Evolutionary conservation across 2,113 vertebrate species (phyloP).

Genomic region (Circaetus cinerascens): DNA sequence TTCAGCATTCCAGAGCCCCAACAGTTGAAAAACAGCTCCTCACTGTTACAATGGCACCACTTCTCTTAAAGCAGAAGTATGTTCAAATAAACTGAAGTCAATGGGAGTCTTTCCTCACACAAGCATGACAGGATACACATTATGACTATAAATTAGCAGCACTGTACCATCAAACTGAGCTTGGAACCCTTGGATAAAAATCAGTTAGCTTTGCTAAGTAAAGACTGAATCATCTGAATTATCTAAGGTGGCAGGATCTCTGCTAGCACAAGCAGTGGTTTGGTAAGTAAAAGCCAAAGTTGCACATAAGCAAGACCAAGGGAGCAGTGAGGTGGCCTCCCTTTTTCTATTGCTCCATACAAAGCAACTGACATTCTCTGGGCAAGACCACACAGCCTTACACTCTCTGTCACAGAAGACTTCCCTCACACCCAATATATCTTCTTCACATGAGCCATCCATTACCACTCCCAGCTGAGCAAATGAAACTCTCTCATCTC

Average conservation of each 20-base stretch:
- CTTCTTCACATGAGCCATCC: not conserved
- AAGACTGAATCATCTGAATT: not conserved
- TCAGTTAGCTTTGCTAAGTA: not conserved
- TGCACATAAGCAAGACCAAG: not conserved
- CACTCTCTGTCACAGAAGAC: not conserved
- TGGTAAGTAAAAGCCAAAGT: not conserved
- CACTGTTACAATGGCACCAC: not conserved
- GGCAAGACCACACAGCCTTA: not conserved
- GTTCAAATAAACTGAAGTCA: constrained; percentile 19
- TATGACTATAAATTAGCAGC: not conserved
- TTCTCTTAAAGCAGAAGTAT: constrained; percentile 13
- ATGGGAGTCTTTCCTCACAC: not conserved
- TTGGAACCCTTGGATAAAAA: not conserved
- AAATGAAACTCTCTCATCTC: not conserved
- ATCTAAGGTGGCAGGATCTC: not conserved
- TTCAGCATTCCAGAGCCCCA: not conserved
- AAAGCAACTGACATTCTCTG: not conserved
- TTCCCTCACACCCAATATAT: fast-evolving
- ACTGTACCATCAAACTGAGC: not conserved
- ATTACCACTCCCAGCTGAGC: not conserved
- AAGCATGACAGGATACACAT: not conserved
- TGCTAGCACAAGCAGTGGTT: not conserved
- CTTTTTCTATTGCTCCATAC: not conserved
- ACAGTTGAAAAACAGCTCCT: not conserved
- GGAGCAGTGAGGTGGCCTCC: not conserved